Percentiles rank a stretch among this genome's conserved stretches.
phyloP scores from a whole-genome alignment of 2,113 vertebrate genomes.

The Gnathonemus echidnorhynchus region DNA sequence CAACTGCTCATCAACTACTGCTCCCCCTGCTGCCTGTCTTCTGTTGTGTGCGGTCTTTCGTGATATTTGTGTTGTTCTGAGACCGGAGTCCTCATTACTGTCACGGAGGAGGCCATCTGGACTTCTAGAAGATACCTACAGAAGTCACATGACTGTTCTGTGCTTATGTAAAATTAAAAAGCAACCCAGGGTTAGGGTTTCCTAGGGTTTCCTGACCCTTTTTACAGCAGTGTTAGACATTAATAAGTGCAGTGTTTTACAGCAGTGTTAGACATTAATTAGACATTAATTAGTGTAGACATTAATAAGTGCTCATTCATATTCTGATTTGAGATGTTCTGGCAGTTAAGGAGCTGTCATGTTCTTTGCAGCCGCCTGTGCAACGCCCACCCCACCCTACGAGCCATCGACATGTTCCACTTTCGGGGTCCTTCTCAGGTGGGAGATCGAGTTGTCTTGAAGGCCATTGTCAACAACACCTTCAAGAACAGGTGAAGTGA shows the following conservation, averaged over 20 bases:
- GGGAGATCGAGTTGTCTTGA: slow-evolving; percentile 84
- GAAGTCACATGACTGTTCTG: neutral
- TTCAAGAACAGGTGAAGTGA: slow-evolving; percentile 80
- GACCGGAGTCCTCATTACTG: neutral
- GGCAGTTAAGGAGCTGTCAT: neutral
- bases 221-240: neutral
- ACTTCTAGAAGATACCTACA: neutral
- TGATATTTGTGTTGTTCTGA: neutral
- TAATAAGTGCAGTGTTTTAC: neutral
- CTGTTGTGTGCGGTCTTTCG: too few relatives aligned
- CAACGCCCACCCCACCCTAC: slow-evolving; percentile 78
- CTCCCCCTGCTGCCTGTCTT: neutral
- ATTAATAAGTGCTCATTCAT: too few relatives aligned
- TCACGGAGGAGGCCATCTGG: neutral
- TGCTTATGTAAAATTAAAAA: neutral
- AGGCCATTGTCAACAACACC: slow-evolving; percentile 92
- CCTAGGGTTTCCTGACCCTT: neutral
- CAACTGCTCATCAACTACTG: neutral
- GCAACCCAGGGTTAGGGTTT: neutral
- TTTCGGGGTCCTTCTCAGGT: slow-evolving; percentile 90
- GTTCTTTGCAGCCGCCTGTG: slow-evolving; percentile 72
- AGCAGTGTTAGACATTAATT: neutral
- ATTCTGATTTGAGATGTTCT: neutral
- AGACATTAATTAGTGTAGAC: too few relatives aligned
- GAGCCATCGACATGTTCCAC: slow-evolving; percentile 94